Evolutionary conservation across 2,113 vertebrate genomes (phyloP).

Genomic region (Paramormyrops kingsleyae): DNA sequence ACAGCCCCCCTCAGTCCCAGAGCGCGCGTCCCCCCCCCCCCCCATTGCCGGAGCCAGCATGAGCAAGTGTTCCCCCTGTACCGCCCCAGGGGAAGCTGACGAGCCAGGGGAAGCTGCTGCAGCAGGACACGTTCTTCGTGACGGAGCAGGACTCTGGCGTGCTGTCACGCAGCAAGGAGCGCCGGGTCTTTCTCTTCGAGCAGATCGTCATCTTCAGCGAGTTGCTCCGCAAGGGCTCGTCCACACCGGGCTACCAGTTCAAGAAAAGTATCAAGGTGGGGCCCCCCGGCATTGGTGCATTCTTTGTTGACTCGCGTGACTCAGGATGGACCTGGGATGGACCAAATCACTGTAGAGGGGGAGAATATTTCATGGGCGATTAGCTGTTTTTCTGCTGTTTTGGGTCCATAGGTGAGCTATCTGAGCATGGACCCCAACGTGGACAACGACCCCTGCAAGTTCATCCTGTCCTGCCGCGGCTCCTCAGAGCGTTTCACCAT

Average conservation of each 20-base stretch:
- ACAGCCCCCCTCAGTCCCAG: neutral
- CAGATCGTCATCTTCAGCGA: constrained; percentile 99
- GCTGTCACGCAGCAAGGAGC: constrained; percentile 87
- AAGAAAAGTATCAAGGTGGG: constrained; percentile 95
- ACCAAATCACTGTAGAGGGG: neutral
- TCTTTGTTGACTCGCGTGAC: neutral
- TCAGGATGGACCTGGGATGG: neutral
- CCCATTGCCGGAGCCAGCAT: neutral
- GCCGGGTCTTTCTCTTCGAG: constrained; percentile 94
- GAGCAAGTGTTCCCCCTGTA: neutral
- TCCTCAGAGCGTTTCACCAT: constrained; percentile 83
- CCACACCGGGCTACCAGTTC: constrained; percentile 91
- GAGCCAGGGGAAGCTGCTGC: constrained; percentile 92
- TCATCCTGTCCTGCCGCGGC: constrained; percentile 80
- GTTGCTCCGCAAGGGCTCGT: constrained; percentile 91
- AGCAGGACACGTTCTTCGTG: constrained; percentile 97
- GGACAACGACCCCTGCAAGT: constrained; percentile 87
- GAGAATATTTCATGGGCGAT: neutral
- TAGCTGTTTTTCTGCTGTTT: neutral
- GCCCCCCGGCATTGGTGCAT: neutral
- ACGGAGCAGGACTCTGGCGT: constrained; percentile 85
- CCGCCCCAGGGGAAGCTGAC: constrained; percentile 82
- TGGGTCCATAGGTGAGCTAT: constrained; percentile 76
- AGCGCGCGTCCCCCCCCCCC: no score
- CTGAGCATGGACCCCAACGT: constrained; percentile 84